Percentiles rank a stretch among this genome's conserved stretches.
phyloP scores from a whole-genome alignment of 2,888 invertebrate species.

The Balanococcus diminutus region DNA sequence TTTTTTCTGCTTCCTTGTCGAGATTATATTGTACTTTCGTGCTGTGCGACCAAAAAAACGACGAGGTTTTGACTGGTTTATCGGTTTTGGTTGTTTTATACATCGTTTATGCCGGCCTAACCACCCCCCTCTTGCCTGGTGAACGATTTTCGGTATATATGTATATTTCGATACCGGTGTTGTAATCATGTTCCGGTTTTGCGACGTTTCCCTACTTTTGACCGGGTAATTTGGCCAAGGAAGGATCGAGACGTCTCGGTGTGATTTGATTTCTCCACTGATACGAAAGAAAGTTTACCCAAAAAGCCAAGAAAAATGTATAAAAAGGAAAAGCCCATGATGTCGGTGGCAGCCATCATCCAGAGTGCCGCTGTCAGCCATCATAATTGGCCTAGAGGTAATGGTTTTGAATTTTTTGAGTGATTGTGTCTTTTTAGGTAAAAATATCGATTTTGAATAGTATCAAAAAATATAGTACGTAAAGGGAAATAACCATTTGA shows the following conservation, averaged over 20 bases:
- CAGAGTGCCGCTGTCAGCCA: constrained; percentile 70
- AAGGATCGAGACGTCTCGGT: neutral
- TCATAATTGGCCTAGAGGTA: constrained; percentile 68
- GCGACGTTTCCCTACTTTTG: neutral
- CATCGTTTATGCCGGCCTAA: neutral
- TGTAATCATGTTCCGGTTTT: neutral
- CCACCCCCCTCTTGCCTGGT: neutral
- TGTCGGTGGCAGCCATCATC: constrained; percentile 83
- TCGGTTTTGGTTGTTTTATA: neutral
- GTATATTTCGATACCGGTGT: neutral
- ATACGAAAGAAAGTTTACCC: too few species aligned
- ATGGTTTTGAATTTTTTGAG: too few species aligned
- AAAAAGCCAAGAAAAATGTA: constrained; percentile 65
- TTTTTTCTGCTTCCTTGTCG: neutral
- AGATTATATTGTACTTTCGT: neutral
- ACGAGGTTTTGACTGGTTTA: neutral
- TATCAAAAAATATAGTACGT: too few species aligned
- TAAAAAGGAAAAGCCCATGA: constrained; percentile 86
- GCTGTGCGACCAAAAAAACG: neutral
- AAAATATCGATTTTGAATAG: too few species aligned
- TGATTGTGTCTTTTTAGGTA: too few species aligned
- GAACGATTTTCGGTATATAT: too few species aligned
- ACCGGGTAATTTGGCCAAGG: neutral
- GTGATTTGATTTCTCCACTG: neutral
- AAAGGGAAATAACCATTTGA: too few species aligned